phyloP scores from a whole-genome alignment of 1,140 invertebrate genomes.

The Bradysia coprophila region DNA sequence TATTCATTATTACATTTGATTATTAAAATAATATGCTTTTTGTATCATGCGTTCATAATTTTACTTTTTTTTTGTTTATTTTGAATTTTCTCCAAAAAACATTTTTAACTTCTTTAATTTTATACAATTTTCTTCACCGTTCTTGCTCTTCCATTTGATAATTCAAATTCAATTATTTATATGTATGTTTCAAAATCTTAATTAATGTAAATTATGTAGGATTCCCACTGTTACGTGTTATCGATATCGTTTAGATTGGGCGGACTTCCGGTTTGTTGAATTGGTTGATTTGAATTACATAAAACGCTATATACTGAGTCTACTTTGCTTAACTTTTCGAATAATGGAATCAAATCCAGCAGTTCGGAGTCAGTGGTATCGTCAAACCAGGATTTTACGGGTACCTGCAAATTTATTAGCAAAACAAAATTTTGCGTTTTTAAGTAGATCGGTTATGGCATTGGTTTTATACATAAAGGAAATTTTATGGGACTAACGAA shows the following conservation, averaged over 20 bases:
- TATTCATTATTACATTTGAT: too few species aligned
- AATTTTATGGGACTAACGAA: background rate
- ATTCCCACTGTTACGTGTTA: background rate
- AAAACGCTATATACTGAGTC: constrained; percentile 86
- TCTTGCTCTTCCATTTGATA: too few species aligned
- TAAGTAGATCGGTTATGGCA: background rate
- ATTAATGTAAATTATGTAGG: background rate
- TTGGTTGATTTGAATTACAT: constrained; percentile 55
- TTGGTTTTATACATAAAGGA: background rate
- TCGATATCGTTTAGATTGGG: background rate
- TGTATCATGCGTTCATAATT: too few species aligned
- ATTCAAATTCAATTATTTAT: too few species aligned
- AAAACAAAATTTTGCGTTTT: too few species aligned
- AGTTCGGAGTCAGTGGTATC: constrained; percentile 91
- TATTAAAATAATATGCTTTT: too few species aligned
- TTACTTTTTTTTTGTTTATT: too few species aligned
- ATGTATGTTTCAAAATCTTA: background rate
- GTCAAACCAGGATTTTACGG: constrained; percentile 94
- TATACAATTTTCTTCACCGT: too few species aligned
- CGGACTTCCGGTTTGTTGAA: background rate
- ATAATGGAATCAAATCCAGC: constrained; percentile 86
- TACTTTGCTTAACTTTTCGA: constrained; percentile 85
- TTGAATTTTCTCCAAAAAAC: too few species aligned
- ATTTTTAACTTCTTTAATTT: too few species aligned
- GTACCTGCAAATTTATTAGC: too few species aligned